Evolutionary conservation across 2,113 vertebrate genomes (phyloP).

Genomic region (Rhadina sibilatrix): DNA sequence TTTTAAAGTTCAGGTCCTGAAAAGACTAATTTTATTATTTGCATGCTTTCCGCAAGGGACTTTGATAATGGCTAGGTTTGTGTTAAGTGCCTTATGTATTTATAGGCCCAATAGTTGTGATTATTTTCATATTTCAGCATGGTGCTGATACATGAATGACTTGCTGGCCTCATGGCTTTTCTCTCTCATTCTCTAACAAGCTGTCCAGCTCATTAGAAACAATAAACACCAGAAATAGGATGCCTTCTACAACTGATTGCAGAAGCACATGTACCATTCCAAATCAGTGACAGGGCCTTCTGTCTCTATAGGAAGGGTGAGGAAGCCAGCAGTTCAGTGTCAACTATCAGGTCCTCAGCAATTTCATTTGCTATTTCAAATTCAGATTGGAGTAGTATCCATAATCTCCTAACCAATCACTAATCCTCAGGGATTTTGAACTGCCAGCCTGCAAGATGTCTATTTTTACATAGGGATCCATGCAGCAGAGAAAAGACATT

Average conservation of each 20-base stretch:
- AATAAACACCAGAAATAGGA: not conserved
- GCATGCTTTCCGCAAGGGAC: not conserved
- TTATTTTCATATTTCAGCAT: not conserved
- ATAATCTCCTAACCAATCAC: constrained; percentile 37
- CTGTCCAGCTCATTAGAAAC: not conserved
- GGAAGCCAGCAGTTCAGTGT: not conserved
- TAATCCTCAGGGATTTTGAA: constrained; percentile 46
- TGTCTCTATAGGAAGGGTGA: not conserved
- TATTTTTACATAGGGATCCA: not conserved
- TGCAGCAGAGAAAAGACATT: not conserved
- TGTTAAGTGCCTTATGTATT: not conserved
- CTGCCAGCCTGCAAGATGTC: constrained; percentile 10
- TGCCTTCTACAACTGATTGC: not conserved
- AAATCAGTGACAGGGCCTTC: not conserved
- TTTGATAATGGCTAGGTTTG: not conserved
- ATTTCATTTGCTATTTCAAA: constrained; percentile 39
- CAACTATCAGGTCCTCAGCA: not conserved
- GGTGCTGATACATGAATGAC: not conserved
- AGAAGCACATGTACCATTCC: not conserved
- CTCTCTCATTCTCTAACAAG: not conserved
- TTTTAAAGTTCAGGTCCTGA: not conserved
- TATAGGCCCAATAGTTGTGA: not conserved
- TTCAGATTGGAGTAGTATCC: not conserved
- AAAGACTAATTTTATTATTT: not conserved
- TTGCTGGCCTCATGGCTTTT: not conserved